Percentiles rank a stretch among this genome's conserved stretches.
phyloP scores from a whole-genome alignment of 2,113 vertebrate genomes.

The Poecilia latipinna region DNA sequence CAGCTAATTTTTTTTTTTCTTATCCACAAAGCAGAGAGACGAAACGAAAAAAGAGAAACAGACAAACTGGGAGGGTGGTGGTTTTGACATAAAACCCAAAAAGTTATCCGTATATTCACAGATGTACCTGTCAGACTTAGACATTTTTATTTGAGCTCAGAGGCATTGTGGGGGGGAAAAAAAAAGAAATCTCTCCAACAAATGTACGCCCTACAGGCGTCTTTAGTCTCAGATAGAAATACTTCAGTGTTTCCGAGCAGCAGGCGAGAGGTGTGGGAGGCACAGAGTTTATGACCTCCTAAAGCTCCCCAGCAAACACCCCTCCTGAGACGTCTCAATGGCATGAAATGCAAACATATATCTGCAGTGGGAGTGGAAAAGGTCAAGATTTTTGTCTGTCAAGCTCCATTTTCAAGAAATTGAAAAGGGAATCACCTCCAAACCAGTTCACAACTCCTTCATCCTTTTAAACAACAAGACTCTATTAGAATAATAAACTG shows the following conservation, averaged over 20 bases:
- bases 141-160: conserved; percentile 55
- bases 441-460: conserved; percentile 41
- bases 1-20: conserved; percentile 43
- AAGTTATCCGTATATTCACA: conserved; percentile 57
- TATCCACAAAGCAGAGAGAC: conserved; percentile 56
- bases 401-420: neutral
- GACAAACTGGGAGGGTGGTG: neutral
- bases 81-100: conserved; percentile 49
- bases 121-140: conserved; percentile 55
- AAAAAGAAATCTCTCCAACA: conserved; percentile 23
- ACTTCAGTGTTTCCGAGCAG: neutral
- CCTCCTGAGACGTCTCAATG: neutral
- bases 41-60: conserved; percentile 4
- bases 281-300: conserved; percentile 34
- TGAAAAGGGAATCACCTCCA: conserved; percentile 3
- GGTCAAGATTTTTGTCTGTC: neutral
- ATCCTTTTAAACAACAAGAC: conserved; percentile 51
- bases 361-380: neutral
- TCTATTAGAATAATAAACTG: conserved; percentile 27
- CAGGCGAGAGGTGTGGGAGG: neutral
- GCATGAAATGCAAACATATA: conserved; percentile 6
- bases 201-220: conserved; percentile 19
- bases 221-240: conserved; percentile 49
- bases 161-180: conserved; percentile 13
- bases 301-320: neutral